These are phyloP conservation scores for Andrena hattorfiana DNA, from an alignment of 2,888 invertebrate species.

Conservation along the genomic window DNA sequence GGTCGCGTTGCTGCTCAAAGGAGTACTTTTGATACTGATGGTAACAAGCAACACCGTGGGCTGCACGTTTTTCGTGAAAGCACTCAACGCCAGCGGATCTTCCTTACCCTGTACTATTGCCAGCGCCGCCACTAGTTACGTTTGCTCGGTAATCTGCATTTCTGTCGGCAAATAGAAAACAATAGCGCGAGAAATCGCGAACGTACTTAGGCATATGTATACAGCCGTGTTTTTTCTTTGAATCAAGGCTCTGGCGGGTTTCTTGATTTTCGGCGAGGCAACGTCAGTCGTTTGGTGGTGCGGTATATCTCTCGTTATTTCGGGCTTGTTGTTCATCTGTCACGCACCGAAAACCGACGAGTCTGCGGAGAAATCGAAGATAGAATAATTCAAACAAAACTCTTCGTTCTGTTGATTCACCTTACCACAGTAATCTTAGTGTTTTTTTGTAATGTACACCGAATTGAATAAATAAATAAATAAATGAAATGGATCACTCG, in stretches of 20 bases:
- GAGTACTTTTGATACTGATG: constrained; percentile 86
- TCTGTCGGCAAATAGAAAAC: neutral
- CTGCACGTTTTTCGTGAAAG: constrained; percentile 88
- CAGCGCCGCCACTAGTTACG: constrained; percentile 88
- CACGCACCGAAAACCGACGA: constrained; percentile 39
- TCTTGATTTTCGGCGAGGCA: constrained; percentile 89
- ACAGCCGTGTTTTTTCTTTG: constrained; percentile 16
- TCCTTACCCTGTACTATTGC: constrained; percentile 88
- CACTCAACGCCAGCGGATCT: constrained; percentile 87
- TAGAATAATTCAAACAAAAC: constrained; percentile 28
- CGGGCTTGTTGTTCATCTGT: constrained; percentile 89
- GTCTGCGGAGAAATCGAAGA: constrained; percentile 25
- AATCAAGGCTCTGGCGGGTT: constrained; percentile 90
- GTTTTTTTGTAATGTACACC: neutral
- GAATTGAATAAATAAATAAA: constrained; percentile 36
- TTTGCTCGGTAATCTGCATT: constrained; percentile 86
- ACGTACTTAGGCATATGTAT: neutral
- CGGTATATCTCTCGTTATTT: constrained; percentile 89
- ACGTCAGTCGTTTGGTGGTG: constrained; percentile 90
- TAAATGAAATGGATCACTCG: neutral
- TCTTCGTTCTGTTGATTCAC: neutral
- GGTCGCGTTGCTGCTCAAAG: constrained; percentile 75
- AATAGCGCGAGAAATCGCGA: neutral
- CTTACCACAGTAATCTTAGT: neutral
- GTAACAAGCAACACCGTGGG: constrained; percentile 87